Base-by-base conservation (phyloP, 1,140 invertebrate species). In the Prorops nasuta region DNA sequence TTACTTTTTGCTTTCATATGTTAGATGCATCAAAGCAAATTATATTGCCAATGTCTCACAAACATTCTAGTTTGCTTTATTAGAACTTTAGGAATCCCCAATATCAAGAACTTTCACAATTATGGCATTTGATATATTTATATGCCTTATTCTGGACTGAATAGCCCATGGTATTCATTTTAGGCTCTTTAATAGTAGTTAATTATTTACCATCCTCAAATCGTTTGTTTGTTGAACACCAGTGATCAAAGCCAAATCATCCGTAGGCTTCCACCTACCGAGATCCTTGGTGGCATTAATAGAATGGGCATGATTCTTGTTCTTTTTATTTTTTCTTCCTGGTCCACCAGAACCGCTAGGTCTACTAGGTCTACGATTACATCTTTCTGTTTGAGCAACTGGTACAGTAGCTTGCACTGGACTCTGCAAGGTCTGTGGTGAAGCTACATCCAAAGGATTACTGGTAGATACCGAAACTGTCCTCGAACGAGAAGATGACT, bases 181-280 rank as follows among this genome's bases (percentile, higher is more conserved):
- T 28, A 6, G 10, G 4, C 24, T 28, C 4, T 28, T 28, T 6
- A 6, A 4, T 28, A 28, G 16, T 31, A 37, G 22, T 14, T 19
- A 46, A 18, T 44, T 14, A 10, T 20, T 41, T 58, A 76, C 76
- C 76, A 78, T 78, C 63, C 71, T 67, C 35, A 78, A 65, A 44
- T 72, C 67, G 56, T 71, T 78, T 74, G 92, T 90, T 76, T 98
- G 96, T 67, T 94, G 89, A 8, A 98, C 91, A 54, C 92, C 93
- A 59, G 92, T 87, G 51, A 98, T 94, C 1, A 99, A 78, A 2
- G 92, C 88, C 6, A 98, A 79, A 79, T 98, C 97, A 81, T 99
- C 97, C 21, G 91, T 90, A 12, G 96, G 93, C 73, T 98, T 98
- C 96, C 96, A 99, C 54, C 93, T 79, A 0, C 94, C 94, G 9